Evolutionary conservation across 2,113 vertebrate genomes (phyloP).

Genomic region (Pachycephala philippinensis): DNA sequence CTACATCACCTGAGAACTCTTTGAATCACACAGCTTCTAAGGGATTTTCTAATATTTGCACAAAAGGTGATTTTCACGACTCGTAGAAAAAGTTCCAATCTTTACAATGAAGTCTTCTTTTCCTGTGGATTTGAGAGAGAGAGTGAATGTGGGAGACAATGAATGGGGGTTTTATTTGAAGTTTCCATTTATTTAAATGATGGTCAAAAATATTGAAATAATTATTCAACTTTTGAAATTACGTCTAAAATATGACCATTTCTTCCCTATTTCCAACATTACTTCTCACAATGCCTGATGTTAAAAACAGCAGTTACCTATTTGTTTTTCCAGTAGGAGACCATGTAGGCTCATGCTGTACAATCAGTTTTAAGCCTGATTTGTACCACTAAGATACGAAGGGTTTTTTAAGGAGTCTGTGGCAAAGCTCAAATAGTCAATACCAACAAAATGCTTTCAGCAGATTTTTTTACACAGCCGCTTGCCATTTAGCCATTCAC

Average conservation of each 20-base stretch:
- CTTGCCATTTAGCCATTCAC: not conserved
- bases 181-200: not conserved
- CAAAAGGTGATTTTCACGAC: not conserved
- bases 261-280: not conserved
- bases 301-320: not conserved
- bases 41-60: not conserved
- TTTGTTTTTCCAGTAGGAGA: not conserved
- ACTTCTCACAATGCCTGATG: not conserved
- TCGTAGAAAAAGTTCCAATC: not conserved
- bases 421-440: not conserved
- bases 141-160: not conserved
- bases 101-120: not conserved
- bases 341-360: not conserved
- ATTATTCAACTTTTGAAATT: not conserved
- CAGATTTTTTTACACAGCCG: not conserved
- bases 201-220: not conserved
- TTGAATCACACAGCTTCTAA: not conserved
- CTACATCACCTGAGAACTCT: not conserved
- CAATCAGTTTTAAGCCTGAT: not conserved
- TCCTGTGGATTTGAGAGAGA: not conserved
- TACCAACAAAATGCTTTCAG: not conserved
- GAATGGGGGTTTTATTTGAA: not conserved
- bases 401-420: not conserved
- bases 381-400: not conserved
- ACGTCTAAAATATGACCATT: not conserved